A percentile compares a stretch with the other conserved stretches of the same genome.
Evolutionary conservation across 2,797 vertebrate species (phyloP).

Genomic region (Crypturellus tataupa): DNA sequence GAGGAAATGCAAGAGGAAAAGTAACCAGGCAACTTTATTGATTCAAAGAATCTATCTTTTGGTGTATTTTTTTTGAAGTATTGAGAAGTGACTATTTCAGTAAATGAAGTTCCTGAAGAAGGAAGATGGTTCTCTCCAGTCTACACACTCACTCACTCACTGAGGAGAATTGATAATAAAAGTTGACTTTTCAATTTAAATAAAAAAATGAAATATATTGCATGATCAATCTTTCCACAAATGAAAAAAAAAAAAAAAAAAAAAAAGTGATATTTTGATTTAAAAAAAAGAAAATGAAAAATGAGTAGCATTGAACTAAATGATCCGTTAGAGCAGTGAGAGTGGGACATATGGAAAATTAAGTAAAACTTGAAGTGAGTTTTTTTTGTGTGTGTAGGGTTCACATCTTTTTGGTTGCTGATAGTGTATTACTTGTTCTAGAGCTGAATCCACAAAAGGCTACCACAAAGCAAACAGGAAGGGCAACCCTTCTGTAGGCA

Average conservation of each 20-base stretch:
- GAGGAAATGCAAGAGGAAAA: neutral
- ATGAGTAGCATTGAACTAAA: neutral
- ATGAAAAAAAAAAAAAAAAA: neutral
- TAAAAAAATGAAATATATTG: neutral
- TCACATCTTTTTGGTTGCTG: neutral
- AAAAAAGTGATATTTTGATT: neutral
- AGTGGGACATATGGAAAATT: neutral
- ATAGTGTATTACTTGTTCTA: neutral
- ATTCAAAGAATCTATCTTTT: neutral
- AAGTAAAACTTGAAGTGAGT: neutral
- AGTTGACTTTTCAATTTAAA: neutral
- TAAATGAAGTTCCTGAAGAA: neutral
- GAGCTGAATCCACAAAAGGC: slow-evolving; percentile 17
- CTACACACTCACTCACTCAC: neutral
- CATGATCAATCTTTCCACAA: neutral
- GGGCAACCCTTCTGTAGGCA: neutral
- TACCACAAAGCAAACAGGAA: slow-evolving; percentile 58
- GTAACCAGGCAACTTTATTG: neutral
- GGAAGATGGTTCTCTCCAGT: neutral
- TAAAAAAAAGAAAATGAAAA: neutral
- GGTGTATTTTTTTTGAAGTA: neutral
- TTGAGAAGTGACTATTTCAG: neutral
- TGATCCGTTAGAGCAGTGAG: neutral
- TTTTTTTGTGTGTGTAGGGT: neutral
- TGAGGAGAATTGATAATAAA: neutral